Evolutionary conservation across 2,797 vertebrate genomes (phyloP), one percentile per base, ranked within the genome.

Genomic region (Sparus aurata): DNA sequence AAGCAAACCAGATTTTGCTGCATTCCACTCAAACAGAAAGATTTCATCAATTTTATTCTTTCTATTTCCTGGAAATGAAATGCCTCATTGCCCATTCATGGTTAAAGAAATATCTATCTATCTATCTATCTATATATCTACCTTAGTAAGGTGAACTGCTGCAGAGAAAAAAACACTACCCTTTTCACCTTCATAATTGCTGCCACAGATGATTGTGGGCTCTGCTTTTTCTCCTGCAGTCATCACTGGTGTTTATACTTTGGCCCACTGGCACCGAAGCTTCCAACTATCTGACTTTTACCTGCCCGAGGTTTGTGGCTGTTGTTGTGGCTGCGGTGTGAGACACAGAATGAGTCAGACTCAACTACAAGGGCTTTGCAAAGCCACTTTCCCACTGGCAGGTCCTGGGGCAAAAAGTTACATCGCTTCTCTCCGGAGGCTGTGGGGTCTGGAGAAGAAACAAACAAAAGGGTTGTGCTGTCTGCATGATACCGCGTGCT

Each of bases 331-430:
- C 63, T 59, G 74, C 61, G 79, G 62, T 78, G 69, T 27, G 80
- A 84, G 81, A 73, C 73, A 85, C 63, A 59, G 67, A 86, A 77
- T 91, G 85, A 92, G 79, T 91, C 93, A 89, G 79, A 86, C 69
- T 91, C 67, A 71, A 80, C 77, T 62, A 60, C 71, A 84, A 68
- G 62, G 90, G 79, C 80, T 88, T 83, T 47, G 69, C 73, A 85
- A 91, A 65, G 82, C 85, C 80, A 90, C 84, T 89, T 87, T 86
- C 85, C 90, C 85, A 69, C 38, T 46, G 84, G 89, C 86, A 77
- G 85, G 75, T 79, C 83, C 85, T 78, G 78, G 64, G 79, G 91
- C 83, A 86, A 62, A 43, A 68, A 84, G 83, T 80, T 72, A 77
- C 73, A 80, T 88, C 82, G 75, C 62, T 80, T 83, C 54, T 84